Base-by-base conservation (phyloP, 1,140 invertebrate species). In the Oryzaephilus surinamensis region DNA sequence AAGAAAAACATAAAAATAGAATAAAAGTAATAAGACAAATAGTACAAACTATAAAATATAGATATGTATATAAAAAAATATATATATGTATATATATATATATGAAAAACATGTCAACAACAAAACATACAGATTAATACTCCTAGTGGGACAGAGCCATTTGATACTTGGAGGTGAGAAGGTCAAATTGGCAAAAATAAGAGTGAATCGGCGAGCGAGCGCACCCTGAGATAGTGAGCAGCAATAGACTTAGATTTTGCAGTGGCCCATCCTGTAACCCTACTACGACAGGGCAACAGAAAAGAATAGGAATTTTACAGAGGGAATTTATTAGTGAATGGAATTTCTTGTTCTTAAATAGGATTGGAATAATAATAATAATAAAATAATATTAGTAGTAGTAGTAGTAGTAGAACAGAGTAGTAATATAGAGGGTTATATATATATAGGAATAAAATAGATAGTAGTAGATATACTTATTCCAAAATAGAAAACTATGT, bases 161-260 rank as follows among this genome's bases (percentile, higher is more conserved):
- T 64, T 66, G 64, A 66, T 66, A 66, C 64, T 66, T 66, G 64
- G 64, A 66, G 64, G 62, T 65, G 58, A 56, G 52, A 55, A 55
- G 53, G 55, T 55, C 50, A 50, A n/a, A n/a, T 57, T 55, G 41
- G 51, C 51, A 55, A 40, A n/a, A n/a, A 44, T 45, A 57, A 54
- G 47, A 53, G 48, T 48, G 41, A 53, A 29, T 45, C 39, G 47
- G 38, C 45, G 43, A 48, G 34, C 44, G 38, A 44, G 47, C 47
- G 37, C 51, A 45, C 48, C 43, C 41, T 45, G n/a, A 38, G 36
- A 31, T 28, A 38, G 36, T 35, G 51, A 43, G 46, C 45, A 53
- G 47, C 38, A 33, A 48, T 11, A 24, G 36, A 38, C 36, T 38
- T 44, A 51, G 38, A n/a, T n/a, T n/a, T n/a, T n/a, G n/a, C n/a